Evolutionary conservation across 2,888 invertebrate species (phyloP), one percentile per base, ranked within the genome.

Genomic region (Andrena camellia): DNA sequence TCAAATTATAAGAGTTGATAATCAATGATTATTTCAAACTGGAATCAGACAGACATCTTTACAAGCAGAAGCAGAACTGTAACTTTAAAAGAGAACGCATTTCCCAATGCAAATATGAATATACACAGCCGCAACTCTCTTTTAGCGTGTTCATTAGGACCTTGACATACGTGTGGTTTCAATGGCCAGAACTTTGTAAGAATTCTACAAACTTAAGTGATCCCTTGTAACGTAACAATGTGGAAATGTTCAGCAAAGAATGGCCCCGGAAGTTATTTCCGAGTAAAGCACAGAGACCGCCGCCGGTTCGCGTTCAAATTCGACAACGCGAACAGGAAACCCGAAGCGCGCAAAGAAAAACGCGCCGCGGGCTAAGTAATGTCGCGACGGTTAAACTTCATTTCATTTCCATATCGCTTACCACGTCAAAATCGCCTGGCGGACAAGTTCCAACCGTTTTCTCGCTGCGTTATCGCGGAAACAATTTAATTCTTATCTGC

Each of bases 401-500:
- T 73, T 82, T 69, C 71, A 68, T 75, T 52, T 78, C 80, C 86
- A 54, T 67, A 83, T 72, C 75, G 79, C 50, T 77, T 57, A 7
- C 78, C 73, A 63, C 59, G 59, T 72, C 69, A 54, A 74, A 57
- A 86, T 79, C 50, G 76, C 64, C 59, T 83, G 42, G 62, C 72
- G 29, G 72, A 69, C 79, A 74, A 81, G 73, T 66, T 50, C 66
- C 50, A 23, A 67, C 59, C 68, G 42, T 71, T 79, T 70, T 77
- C 68, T 59, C 59, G 31, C 66, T 52, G 54, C 48, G 79, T 81
- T 86, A 86, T 85, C 74, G 66, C 66, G 62, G 71, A 76, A 83
- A 69, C 85, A 85, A 87, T 87, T 87, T 86, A 62, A 78, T 69
- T 77, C 86, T 83, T 87, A 87, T 87, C 87, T 63, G 26, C 67